Conservation (phyloP, 2,113 vertebrate genomes). For the Nycticorax nycticorax region DNA sequence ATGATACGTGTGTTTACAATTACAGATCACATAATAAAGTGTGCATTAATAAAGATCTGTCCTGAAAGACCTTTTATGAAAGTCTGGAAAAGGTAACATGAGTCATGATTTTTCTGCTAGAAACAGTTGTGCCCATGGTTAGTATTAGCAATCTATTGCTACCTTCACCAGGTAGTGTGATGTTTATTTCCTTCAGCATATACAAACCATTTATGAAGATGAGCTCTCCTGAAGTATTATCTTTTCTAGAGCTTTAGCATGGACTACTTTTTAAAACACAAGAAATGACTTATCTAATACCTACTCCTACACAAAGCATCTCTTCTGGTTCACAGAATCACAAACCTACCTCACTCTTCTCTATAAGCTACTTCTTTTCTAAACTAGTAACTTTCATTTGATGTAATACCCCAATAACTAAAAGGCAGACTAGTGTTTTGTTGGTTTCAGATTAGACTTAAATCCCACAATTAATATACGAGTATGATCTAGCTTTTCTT, state of each 20-base stretch:
- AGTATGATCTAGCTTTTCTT: neutral
- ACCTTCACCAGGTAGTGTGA: neutral
- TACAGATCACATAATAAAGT: neutral
- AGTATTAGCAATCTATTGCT: slow-evolving; percentile 23
- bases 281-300: neutral
- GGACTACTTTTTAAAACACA: neutral
- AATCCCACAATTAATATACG: neutral
- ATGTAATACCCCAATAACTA: neutral
- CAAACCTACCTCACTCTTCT: neutral
- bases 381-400: neutral
- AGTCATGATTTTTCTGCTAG: slow-evolving; percentile 23
- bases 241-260: neutral
- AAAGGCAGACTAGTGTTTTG: neutral
- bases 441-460: neutral
- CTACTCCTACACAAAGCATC: neutral
- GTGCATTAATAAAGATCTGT: slow-evolving; percentile 10
- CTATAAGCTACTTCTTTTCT: neutral
- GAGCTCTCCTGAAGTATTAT: neutral
- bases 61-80: neutral
- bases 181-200: slow-evolving; percentile 39
- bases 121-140: slow-evolving; percentile 23
- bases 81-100: slow-evolving; percentile 1
- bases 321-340: neutral
- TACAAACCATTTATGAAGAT: neutral
- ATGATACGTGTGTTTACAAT: slow-evolving; percentile 8